Evolutionary conservation across 1,140 invertebrate species (phyloP).

Genomic region (Trachelipus rathkii): DNA sequence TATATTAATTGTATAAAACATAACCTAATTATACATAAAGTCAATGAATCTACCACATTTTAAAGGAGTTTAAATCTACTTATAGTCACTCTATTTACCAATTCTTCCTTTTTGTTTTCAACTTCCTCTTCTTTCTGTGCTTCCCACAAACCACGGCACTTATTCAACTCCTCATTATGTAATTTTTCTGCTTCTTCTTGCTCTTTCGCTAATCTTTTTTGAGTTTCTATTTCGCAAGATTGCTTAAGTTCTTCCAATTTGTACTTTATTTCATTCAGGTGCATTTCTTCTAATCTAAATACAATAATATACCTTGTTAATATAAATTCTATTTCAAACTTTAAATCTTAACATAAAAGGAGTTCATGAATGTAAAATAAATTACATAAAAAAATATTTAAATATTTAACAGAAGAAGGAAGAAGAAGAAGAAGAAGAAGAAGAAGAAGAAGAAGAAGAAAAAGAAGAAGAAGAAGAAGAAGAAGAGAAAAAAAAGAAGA

Average conservation of each 20-base stretch:
- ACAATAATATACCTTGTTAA: not conserved
- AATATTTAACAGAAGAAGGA: not conserved
- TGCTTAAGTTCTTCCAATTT: not conserved
- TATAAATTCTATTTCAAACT: too few species aligned
- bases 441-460: not conserved
- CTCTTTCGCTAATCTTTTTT: conserved; percentile 19
- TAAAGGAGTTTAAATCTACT: too few species aligned
- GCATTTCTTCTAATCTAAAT: not conserved
- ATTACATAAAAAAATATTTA: not conserved
- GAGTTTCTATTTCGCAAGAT: conserved; percentile 17
- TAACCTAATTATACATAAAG: too few species aligned
- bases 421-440: not conserved
- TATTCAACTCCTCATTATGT: conserved; percentile 1
- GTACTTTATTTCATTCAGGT: not conserved
- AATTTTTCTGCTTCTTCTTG: conserved; percentile 26
- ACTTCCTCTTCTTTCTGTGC: conserved; percentile 10
- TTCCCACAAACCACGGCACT: conserved; percentile 40
- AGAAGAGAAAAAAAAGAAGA: not conserved
- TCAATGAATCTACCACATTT: too few species aligned
- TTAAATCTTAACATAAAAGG: too few species aligned
- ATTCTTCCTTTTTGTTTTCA: not conserved
- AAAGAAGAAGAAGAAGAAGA: not conserved
- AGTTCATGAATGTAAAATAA: not conserved
- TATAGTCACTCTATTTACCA: not conserved
- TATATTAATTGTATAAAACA: too few species aligned